Percentiles rank a stretch among this genome's conserved stretches.
Conservation (phyloP, 2,888 invertebrate species). For the Oxycera nigricornis region DNA sequence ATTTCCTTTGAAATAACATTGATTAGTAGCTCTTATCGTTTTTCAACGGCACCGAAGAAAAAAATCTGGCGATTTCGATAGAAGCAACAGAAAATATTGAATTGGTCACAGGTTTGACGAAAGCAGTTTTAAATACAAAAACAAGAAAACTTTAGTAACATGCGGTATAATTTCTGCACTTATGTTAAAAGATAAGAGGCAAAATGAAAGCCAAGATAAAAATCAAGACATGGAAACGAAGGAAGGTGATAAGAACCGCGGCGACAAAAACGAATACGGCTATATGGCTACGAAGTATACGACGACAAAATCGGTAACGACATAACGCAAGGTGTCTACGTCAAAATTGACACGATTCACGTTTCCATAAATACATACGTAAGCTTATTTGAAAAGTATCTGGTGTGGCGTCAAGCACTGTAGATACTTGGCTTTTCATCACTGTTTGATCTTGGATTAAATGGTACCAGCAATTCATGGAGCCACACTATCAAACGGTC, state of each 20-base stretch:
- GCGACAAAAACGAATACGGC: neutral
- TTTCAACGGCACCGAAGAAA: too few relatives aligned
- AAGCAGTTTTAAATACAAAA: too few relatives aligned
- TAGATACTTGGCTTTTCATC: neutral
- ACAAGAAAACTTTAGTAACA: too few relatives aligned
- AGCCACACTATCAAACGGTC: neutral
- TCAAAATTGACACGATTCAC: constrained; percentile 39
- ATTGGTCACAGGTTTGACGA: too few relatives aligned
- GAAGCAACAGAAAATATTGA: too few relatives aligned
- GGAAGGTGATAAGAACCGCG: constrained; percentile 11
- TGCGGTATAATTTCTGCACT: constrained; percentile 24
- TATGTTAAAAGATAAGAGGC: constrained; percentile 22
- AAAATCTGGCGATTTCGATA: too few relatives aligned
- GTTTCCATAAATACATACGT: neutral
- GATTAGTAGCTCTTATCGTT: too few relatives aligned
- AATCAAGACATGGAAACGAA: constrained; percentile 30
- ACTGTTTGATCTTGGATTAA: neutral
- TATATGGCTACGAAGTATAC: neutral
- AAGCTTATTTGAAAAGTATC: neutral
- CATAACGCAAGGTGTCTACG: constrained; percentile 29
- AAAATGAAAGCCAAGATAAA: constrained; percentile 17
- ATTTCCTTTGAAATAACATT: too few relatives aligned
- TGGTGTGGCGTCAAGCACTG: constrained; percentile 10
- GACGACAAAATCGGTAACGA: neutral
- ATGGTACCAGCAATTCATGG: neutral